Conservation (phyloP, 2,113 vertebrate species). For the Paralichthys olivaceus region DNA sequence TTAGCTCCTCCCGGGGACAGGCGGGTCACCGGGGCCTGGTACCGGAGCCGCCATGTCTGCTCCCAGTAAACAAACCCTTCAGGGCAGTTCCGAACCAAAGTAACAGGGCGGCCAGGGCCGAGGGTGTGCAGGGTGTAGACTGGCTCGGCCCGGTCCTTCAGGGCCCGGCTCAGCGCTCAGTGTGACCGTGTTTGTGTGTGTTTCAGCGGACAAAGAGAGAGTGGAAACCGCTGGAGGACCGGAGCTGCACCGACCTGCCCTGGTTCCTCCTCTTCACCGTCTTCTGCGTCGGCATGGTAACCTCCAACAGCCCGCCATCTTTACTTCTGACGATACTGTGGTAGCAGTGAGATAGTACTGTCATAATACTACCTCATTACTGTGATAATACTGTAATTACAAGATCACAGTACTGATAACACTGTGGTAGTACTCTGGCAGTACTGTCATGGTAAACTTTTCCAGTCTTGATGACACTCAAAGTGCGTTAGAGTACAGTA, state of each 20-base stretch:
- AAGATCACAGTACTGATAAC: no score
- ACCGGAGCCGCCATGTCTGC: neutral
- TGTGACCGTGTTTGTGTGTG: slow-evolving; percentile 47
- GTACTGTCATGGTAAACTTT: no score
- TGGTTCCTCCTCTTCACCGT: slow-evolving; percentile 95
- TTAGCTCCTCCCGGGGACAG: slow-evolving; percentile 50
- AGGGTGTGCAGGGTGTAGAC: neutral
- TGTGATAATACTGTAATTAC: no score
- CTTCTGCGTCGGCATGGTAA: slow-evolving; percentile 98
- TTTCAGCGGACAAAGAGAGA: slow-evolving; percentile 95
- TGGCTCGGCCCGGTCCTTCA: neutral
- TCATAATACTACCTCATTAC: no score
- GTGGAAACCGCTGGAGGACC: slow-evolving; percentile 97
- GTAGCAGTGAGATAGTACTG: neutral
- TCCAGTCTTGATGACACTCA: no score
- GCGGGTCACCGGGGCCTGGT: slow-evolving; percentile 26
- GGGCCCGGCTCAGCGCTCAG: neutral
- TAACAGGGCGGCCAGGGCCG: slow-evolving; percentile 6
- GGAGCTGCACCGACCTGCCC: slow-evolving; percentile 96
- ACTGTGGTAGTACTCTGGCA: no score
- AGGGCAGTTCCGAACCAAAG: neutral
- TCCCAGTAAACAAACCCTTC: neutral
- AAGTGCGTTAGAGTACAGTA: no score
- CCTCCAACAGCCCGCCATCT: neutral
- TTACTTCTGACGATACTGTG: neutral